phyloP scores from a whole-genome alignment of 2,797 vertebrate species.

The Mormyrus proboscirostris region DNA sequence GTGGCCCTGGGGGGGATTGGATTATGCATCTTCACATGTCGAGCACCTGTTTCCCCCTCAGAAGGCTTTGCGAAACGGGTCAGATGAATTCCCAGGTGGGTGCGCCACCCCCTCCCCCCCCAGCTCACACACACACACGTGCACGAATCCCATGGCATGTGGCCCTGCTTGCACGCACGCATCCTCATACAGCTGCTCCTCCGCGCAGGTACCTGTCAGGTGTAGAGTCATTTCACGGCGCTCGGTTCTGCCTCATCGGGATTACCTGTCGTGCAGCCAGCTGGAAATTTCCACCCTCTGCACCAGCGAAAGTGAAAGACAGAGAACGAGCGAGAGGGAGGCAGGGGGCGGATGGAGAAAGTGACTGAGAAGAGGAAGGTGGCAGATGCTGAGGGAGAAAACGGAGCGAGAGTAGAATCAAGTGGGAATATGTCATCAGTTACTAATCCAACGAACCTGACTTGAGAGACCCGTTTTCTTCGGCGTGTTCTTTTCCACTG shows the following conservation, averaged over 20 bases:
- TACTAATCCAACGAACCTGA: background rate
- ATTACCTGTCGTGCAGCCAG: background rate
- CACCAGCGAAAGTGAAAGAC: background rate
- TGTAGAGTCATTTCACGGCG: background rate
- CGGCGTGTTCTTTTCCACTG: background rate
- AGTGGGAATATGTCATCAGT: background rate
- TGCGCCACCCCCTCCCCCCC: background rate
- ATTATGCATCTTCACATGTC: background rate
- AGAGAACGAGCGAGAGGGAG: background rate
- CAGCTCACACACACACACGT: background rate
- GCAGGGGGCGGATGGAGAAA: background rate
- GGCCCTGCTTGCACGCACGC: background rate
- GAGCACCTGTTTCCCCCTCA: background rate
- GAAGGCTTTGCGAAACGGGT: background rate
- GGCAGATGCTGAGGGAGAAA: background rate
- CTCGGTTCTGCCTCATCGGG: background rate
- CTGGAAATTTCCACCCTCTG: slow-evolving; percentile 19
- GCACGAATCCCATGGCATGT: background rate
- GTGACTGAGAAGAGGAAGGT: background rate
- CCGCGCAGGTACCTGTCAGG: background rate
- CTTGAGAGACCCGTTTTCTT: background rate
- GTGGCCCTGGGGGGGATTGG: background rate
- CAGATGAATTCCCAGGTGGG: background rate
- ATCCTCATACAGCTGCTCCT: background rate
- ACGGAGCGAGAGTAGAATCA: background rate